Evolutionary conservation across 2,888 invertebrate genomes (phyloP).

Genomic region (Conops quadrifasciatus): DNA sequence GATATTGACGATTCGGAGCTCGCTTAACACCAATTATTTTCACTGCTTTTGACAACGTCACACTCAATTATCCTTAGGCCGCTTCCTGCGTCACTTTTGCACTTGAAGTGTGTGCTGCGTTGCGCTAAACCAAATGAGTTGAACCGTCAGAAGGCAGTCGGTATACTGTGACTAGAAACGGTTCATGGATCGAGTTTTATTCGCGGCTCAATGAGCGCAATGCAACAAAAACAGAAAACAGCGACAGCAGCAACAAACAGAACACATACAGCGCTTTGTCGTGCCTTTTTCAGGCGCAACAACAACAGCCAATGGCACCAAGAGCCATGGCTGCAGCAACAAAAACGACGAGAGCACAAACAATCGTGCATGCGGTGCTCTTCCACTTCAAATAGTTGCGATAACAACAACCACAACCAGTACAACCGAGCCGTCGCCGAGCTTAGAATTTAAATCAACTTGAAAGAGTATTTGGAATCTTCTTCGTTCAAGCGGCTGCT

Average conservation of each 20-base stretch:
- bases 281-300: conserved; percentile 14
- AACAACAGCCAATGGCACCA: neutral
- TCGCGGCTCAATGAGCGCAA: conserved; percentile 54
- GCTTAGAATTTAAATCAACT: conserved; percentile 59
- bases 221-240: conserved; percentile 47
- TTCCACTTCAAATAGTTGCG: neutral
- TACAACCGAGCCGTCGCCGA: conserved; percentile 43
- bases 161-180: conserved; percentile 66
- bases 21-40: neutral
- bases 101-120: conserved; percentile 30
- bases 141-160: conserved; percentile 66
- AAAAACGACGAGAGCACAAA: neutral
- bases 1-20: neutral
- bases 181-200: conserved; percentile 66
- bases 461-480: neutral
- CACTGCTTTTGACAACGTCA: conserved; percentile 33
- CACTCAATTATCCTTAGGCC: conserved; percentile 34
- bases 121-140: conserved; percentile 49
- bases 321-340: neutral
- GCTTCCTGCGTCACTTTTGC: conserved; percentile 29
- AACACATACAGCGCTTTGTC: conserved; percentile 25
- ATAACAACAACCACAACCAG: neutral
- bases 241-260: conserved; percentile 35
- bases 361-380: conserved; percentile 7
- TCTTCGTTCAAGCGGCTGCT: neutral